These are phyloP conservation scores for Drosophila obscura DNA, from an alignment of 1,140 invertebrate species.

Conservation along the genomic window DNA sequence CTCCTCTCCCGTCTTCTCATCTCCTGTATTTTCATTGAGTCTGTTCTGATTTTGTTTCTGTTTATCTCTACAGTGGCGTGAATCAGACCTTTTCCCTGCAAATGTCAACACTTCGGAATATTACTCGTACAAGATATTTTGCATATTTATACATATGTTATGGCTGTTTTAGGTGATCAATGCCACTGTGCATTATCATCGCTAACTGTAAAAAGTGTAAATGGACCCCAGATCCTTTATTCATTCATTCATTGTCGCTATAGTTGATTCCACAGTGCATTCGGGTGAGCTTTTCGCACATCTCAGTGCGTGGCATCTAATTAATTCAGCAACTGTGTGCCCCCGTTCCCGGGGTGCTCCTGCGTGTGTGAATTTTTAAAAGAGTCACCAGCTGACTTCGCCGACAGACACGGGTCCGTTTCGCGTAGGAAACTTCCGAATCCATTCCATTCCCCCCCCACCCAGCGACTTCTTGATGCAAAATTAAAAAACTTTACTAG, in stretches of 20 bases:
- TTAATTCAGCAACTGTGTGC: constrained; percentile 76
- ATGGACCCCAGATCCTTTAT: not conserved
- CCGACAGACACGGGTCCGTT: not conserved
- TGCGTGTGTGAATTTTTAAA: constrained; percentile 79
- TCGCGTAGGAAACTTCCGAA: constrained; percentile 12
- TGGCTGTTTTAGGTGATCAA: too few relatives aligned
- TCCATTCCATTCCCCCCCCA: constrained; percentile 3
- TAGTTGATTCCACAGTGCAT: not conserved
- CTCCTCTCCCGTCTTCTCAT: constrained; percentile 22
- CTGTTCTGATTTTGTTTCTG: constrained; percentile 34
- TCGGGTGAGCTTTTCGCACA: constrained; percentile 28
- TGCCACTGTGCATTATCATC: not conserved
- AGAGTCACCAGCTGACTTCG: constrained; percentile 53
- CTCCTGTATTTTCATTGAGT: constrained; percentile 20
- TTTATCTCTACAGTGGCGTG: constrained; percentile 55
- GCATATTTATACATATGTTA: too few relatives aligned
- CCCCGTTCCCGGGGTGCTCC: constrained; percentile 21
- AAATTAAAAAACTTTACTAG: constrained; percentile 80
- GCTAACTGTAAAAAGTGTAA: not conserved
- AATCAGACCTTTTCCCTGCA: not conserved
- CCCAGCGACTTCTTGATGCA: constrained; percentile 41
- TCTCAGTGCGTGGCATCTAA: constrained; percentile 68
- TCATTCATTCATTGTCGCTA: not conserved
- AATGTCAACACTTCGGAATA: too few relatives aligned
- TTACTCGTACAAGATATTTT: too few relatives aligned